phyloP scores from a whole-genome alignment of 1,140 invertebrate species.

The Sinonovacula constricta region DNA sequence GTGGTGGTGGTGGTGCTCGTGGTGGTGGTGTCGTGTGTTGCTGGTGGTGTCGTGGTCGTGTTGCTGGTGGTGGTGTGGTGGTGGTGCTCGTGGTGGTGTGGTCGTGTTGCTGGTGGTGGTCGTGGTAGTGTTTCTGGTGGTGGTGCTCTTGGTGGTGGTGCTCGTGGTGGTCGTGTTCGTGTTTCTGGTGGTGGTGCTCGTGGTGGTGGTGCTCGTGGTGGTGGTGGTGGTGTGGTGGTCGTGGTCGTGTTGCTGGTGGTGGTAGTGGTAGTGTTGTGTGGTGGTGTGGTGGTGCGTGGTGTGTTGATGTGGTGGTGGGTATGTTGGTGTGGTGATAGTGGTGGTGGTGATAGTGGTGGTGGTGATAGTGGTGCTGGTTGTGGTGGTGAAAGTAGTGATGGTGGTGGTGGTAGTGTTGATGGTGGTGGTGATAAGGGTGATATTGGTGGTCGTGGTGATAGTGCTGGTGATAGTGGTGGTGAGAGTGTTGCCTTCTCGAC shows the following conservation, averaged over 20 bases:
- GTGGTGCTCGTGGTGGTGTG: too few relatives aligned
- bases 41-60: too few relatives aligned
- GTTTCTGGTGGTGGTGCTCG: background rate
- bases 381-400: slow-evolving; percentile 1
- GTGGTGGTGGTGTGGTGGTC: too few relatives aligned
- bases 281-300: background rate
- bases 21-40: too few relatives aligned
- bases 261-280: background rate
- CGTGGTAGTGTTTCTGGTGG: background rate
- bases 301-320: background rate
- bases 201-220: background rate
- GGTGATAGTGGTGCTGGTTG: background rate
- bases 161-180: too few relatives aligned
- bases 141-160: background rate
- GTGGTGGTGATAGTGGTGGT: slow-evolving; percentile 3
- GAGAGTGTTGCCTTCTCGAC: too few relatives aligned
- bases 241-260: too few relatives aligned
- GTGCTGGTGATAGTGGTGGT: slow-evolving; percentile 3
- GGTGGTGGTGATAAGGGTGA: slow-evolving; percentile 1
- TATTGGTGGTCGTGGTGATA: background rate
- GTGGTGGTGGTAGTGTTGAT: slow-evolving; percentile 1
- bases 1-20: too few relatives aligned
- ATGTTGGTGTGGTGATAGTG: slow-evolving; percentile 1
- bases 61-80: too few relatives aligned
- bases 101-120: background rate